Evolutionary conservation across 2,797 vertebrate species (phyloP).

Genomic region (Taeniopygia guttata): DNA sequence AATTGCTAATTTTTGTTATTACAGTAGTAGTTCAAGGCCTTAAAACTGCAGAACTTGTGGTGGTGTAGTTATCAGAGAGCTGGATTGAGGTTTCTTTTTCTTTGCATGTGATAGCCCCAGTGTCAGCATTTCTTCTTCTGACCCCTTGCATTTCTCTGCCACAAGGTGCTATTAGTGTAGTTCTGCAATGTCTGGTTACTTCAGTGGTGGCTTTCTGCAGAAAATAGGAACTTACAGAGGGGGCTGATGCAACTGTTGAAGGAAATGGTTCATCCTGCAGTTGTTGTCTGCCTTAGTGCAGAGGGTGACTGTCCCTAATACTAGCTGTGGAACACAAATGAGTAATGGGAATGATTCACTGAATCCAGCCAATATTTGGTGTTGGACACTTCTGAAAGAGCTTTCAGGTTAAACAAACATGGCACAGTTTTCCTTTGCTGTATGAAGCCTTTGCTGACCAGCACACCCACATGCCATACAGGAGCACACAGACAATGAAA

Average conservation of each 20-base stretch:
- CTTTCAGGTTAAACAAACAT: slow-evolving; percentile 40
- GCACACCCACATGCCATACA: neutral
- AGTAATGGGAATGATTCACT: neutral
- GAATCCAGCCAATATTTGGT: neutral
- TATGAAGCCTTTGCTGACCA: neutral
- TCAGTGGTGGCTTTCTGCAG: neutral
- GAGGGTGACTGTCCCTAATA: neutral
- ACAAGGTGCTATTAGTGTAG: neutral
- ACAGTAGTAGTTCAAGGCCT: neutral
- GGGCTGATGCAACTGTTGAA: neutral
- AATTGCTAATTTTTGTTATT: neutral
- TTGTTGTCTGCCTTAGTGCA: neutral
- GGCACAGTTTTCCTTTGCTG: neutral
- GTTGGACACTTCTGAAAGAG: slow-evolving; percentile 31
- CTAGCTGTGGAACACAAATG: neutral
- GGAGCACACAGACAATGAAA: neutral
- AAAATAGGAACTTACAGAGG: neutral
- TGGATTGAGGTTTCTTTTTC: neutral
- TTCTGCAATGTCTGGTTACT: neutral
- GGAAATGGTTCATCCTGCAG: neutral
- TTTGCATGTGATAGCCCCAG: neutral
- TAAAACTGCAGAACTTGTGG: neutral
- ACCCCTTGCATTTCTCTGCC: neutral
- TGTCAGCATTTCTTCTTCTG: neutral
- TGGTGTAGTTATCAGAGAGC: neutral